phyloP scores from a whole-genome alignment of 2,113 vertebrate species.

The Penelope pileata region DNA sequence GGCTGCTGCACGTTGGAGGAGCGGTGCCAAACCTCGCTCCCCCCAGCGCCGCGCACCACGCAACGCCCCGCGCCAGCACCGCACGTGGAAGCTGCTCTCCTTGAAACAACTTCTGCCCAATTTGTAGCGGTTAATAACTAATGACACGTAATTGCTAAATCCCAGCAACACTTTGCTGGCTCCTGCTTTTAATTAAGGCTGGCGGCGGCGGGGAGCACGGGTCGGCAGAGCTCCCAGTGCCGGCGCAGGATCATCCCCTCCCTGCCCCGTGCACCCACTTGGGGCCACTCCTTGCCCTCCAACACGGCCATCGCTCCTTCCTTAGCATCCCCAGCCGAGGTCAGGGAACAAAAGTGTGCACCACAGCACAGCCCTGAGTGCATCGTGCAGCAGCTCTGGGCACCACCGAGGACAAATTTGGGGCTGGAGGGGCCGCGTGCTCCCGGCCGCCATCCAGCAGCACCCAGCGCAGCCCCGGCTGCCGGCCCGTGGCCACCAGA shows the following conservation, averaged over 20 bases:
- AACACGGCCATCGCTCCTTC: neutral
- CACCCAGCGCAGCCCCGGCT: neutral
- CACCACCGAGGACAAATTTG: neutral
- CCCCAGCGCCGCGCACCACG: no score
- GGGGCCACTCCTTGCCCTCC: neutral
- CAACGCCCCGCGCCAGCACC: neutral
- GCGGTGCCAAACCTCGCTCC: no score
- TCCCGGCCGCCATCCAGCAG: neutral
- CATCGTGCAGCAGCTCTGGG: neutral
- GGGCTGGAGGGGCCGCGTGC: neutral
- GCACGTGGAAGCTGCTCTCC: constrained; percentile 35
- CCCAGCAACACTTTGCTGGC: constrained; percentile 9
- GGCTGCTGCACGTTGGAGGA: no score
- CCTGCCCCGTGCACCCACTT: no score
- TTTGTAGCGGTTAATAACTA: constrained; percentile 61
- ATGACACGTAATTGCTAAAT: constrained; percentile 40
- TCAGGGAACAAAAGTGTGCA: rapidly evolving
- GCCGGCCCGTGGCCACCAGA: neutral
- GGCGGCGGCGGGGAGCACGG: neutral
- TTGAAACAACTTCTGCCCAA: constrained; percentile 43
- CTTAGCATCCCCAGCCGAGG: neutral
- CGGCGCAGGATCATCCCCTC: neutral
- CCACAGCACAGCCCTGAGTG: neutral
- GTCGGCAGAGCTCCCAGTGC: neutral
- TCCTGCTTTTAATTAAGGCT: constrained; percentile 53